Conservation (phyloP, 2,888 invertebrate species). For the Ecliptopera silaceata region DNA sequence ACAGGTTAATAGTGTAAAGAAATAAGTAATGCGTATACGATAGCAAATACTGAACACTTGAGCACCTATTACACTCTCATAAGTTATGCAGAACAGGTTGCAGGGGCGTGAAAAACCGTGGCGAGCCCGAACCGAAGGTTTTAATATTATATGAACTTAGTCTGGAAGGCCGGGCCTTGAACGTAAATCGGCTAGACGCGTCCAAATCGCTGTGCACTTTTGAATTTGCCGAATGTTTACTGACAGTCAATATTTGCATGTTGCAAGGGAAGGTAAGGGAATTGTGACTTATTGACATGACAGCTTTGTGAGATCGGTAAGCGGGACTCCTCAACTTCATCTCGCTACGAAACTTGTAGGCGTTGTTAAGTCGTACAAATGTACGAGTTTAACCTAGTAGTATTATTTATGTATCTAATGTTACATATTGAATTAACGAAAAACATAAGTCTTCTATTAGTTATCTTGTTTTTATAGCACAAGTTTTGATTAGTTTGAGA, state of each 20-base stretch:
- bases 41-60: slow-evolving; percentile 65
- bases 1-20: slow-evolving; percentile 55
- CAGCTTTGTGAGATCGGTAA: slow-evolving; percentile 4
- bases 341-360: not conserved
- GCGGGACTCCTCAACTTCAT: not conserved
- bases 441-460: too few relatives aligned
- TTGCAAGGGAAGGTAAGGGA: slow-evolving; percentile 34
- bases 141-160: slow-evolving; percentile 77
- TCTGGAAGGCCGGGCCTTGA: slow-evolving; percentile 56
- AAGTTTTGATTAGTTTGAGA: too few relatives aligned
- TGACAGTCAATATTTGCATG: slow-evolving; percentile 62
- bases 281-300: slow-evolving; percentile 22
- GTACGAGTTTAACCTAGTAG: not conserved
- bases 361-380: slow-evolving; percentile 5
- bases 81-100: slow-evolving; percentile 72
- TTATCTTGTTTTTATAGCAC: too few relatives aligned
- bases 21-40: slow-evolving; percentile 62
- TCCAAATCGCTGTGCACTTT: slow-evolving; percentile 68
- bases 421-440: too few relatives aligned
- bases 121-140: slow-evolving; percentile 53
- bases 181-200: slow-evolving; percentile 66
- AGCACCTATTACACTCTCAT: slow-evolving; percentile 77
- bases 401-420: too few relatives aligned
- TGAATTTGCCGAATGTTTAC: slow-evolving; percentile 66
- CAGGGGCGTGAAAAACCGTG: slow-evolving; percentile 75